Conservation (phyloP, 2,113 vertebrate genomes). For the Sphaerodactylus townsendi region DNA sequence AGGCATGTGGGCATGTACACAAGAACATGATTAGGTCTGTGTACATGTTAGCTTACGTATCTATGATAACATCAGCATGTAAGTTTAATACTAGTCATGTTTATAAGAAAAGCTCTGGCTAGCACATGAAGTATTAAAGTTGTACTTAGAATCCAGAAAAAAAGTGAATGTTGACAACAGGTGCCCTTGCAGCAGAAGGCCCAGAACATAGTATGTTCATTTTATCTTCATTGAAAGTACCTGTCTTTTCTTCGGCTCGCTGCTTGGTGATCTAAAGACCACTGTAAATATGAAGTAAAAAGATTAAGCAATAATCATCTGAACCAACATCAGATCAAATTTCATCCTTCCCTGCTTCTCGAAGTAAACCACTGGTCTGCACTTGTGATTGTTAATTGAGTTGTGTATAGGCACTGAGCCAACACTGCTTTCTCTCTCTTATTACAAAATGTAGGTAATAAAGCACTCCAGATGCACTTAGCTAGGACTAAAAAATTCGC, state of each 20-base stretch:
- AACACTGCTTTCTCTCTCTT: slow-evolving; percentile 29
- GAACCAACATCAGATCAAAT: slow-evolving; percentile 41
- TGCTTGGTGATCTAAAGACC: slow-evolving; percentile 24
- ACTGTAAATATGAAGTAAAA: slow-evolving; percentile 23
- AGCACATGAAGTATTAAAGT: slow-evolving; percentile 53
- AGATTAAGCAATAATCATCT: slow-evolving; percentile 18
- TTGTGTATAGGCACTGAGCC: slow-evolving; percentile 19
- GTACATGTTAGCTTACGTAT: background rate
- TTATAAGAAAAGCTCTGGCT: slow-evolving; percentile 28
- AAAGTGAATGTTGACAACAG: slow-evolving; percentile 44
- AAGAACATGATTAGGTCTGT: background rate
- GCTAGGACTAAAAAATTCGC: no score
- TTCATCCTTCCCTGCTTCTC: slow-evolving; percentile 33
- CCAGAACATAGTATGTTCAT: slow-evolving; percentile 50
- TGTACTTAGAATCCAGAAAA: slow-evolving; percentile 35
- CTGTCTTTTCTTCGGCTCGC: slow-evolving; percentile 34
- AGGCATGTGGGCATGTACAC: background rate
- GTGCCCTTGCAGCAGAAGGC: slow-evolving; percentile 41
- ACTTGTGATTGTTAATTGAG: slow-evolving; percentile 60
- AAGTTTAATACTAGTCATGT: slow-evolving; percentile 19
- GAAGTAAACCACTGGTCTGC: slow-evolving; percentile 35
- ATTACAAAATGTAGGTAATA: slow-evolving; percentile 33
- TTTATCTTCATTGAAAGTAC: slow-evolving; percentile 41
- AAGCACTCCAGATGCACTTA: no score
- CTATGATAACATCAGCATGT: background rate